A percentile compares a stretch with the other conserved stretches of the same genome.
Conservation (phyloP, 2,888 invertebrate species). For the Gnatocerus cornutus region DNA sequence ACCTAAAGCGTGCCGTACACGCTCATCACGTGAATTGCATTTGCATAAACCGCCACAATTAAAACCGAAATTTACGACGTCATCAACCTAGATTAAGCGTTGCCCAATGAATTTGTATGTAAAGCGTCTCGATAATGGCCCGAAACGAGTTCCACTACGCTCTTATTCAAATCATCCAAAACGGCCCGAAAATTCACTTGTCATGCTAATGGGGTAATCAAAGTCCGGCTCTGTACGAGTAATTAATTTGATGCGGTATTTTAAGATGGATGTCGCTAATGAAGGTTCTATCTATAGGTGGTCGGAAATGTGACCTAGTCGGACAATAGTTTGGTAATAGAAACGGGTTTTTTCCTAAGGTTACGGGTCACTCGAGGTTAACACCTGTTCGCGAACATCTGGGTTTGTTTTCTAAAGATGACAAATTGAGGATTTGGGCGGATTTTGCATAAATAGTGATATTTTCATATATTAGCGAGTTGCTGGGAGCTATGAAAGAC, state of each 20-base stretch:
- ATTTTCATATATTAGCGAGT: slow-evolving; percentile 8
- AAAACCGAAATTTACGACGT: slow-evolving; percentile 24
- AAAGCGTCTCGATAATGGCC: slow-evolving; percentile 14
- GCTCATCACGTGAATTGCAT: slow-evolving; percentile 2
- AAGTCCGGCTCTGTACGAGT: slow-evolving; percentile 6
- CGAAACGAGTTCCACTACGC: slow-evolving; percentile 9
- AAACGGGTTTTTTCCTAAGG: slow-evolving; percentile 16
- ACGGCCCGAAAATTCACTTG: slow-evolving; percentile 3
- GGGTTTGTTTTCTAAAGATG: not conserved
- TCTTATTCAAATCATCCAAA: not conserved
- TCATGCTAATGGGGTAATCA: slow-evolving; percentile 9
- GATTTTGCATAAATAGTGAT: not conserved
- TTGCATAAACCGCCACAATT: slow-evolving; percentile 28
- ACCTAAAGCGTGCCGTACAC: slow-evolving; percentile 14
- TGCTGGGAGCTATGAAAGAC: not conserved
- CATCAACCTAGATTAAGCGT: slow-evolving; percentile 28
- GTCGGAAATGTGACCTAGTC: slow-evolving; percentile 19
- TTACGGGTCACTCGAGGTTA: slow-evolving; percentile 26
- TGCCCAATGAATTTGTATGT: slow-evolving; percentile 33
- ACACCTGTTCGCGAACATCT: slow-evolving; percentile 25
- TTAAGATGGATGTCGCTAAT: slow-evolving; percentile 22
- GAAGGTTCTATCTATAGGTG: slow-evolving; percentile 8
- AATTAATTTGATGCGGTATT: slow-evolving; percentile 26
- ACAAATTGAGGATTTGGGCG: slow-evolving; percentile 11
- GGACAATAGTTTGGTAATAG: slow-evolving; percentile 8